Base-by-base conservation (phyloP, 2,888 invertebrate genomes). In the Ernsta delagoae region DNA sequence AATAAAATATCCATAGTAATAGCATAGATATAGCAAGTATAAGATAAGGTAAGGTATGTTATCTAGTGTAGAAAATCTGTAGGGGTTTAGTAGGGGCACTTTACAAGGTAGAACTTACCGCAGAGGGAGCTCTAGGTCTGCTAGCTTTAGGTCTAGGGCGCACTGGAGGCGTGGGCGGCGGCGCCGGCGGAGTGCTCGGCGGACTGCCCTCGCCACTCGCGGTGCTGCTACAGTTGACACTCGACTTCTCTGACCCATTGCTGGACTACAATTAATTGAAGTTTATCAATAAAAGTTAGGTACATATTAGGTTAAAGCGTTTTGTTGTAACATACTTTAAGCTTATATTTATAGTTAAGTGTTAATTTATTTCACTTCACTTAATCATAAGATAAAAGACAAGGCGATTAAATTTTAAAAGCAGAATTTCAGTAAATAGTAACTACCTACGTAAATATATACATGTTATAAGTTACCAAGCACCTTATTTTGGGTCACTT, bases 181-280 rank as follows among this genome's bases (percentile, higher is more conserved):
- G 86, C 48, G 87, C 83, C 50, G 92, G 92, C 41, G 92, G 92
- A 74, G 94, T 88, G 83, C 94, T 72, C 66, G 93, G 89, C 73
- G 94, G 86, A 80, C 89, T 84, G 75, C 85, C 83, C 75, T 90
- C 86, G 75, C 81, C 78, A 70, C 79, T 86, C 81, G 78, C 75
- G 72, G 79, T 84, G 66, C 83, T 77, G 74, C 72, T 78, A 70
- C 70, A 73, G 74, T 67, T 73, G 54, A 72, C 74, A 65, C 78
- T 81, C 59, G 85, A 84, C 77, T 88, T 89, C 74, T 91, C 92
- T 12, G 87, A 89, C 1, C 88, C 84, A 31, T 87, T 90, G 81
- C 88, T 92, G 62, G 88, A 87, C 92, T 92, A 85, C 70, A 67
- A 66, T 48, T 63, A 63, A 68, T 48, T 0, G 1, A 11, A 39